Base-by-base conservation (phyloP, 2,797 vertebrate genomes). In the Darevskia mixta region DNA sequence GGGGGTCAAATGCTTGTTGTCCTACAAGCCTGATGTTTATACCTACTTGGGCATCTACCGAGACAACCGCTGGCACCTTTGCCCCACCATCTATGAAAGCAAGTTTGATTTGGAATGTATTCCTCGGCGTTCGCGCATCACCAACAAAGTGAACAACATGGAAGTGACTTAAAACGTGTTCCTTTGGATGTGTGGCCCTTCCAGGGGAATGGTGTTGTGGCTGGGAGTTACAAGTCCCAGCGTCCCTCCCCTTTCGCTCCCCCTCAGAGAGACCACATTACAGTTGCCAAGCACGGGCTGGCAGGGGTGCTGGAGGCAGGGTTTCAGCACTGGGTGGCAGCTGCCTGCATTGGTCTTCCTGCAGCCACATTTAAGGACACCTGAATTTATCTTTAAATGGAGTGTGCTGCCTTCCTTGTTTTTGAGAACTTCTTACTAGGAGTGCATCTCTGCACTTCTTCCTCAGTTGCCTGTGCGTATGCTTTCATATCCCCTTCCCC, bases 51-150 rank as follows among this genome's bases (percentile, higher is more conserved):
- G 98, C 32, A 98, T 99, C 92, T 99, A 99, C 93, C 95, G 98
- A 0, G 98, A 97, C 89, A 98, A 99, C 94, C 97, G 97, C 90
- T 99, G 98, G 98, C 98, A 98, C 88, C 96, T 99, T 58, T 98
- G 98, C 86, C 98, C 98, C 10, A 98, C 98, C 29, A 98, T 99
- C 82, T 99, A 98, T 5, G 98, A 98, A 95, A 99, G 98, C 95
- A 97, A 97, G 83, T 99, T 98, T 61, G 98, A 98, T 93, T 95
- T 99, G 83, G 98, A 98, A 94, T 97, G 98, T 23, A 97, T 97
- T 1, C 97, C 98, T 1, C 96, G 98, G 0, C 97, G 98, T 43
- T 99, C 98, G 0, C 98, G 97, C 85, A 96, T 99, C 32, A 35
- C 96, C 90, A 98, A 98, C 94, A 98, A 97, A 90, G 96, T 98